Conservation (phyloP, 2,113 vertebrate species). For the Mesitornis unicolor region DNA sequence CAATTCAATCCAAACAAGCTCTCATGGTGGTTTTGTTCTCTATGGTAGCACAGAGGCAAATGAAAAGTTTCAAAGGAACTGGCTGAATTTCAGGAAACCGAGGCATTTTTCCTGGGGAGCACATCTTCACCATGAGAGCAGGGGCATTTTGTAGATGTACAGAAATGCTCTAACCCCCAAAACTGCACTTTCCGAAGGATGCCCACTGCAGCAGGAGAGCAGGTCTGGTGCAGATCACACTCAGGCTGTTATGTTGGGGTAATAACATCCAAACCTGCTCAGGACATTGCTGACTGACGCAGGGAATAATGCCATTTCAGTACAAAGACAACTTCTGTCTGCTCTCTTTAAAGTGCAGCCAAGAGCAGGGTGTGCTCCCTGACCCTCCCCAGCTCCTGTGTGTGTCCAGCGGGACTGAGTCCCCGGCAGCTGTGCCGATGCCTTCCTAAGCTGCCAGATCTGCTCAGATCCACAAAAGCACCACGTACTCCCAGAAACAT, state of each 20-base stretch:
- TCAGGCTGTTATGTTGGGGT: neutral
- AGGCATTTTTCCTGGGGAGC: neutral
- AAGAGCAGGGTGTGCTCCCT: neutral
- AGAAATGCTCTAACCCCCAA: neutral
- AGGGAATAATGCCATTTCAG: neutral
- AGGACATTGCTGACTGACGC: neutral
- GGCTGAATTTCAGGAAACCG: neutral
- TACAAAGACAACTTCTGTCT: neutral
- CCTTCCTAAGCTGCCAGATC: neutral
- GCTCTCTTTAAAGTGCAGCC: neutral
- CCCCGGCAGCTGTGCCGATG: neutral
- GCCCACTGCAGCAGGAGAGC: neutral
- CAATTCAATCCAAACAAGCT: neutral
- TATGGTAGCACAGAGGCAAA: neutral
- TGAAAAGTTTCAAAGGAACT: neutral
- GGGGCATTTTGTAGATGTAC: neutral
- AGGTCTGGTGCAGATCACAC: neutral
- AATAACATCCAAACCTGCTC: neutral
- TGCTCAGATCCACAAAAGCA: neutral
- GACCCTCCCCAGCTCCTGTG: neutral
- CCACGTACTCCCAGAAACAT: fast-evolving
- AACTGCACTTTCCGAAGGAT: neutral
- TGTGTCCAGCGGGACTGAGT: fast-evolving
- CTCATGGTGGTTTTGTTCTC: neutral
- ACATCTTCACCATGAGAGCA: neutral